Conservation (phyloP, 2,888 invertebrate species). For the Rhagonycha fulva region DNA sequence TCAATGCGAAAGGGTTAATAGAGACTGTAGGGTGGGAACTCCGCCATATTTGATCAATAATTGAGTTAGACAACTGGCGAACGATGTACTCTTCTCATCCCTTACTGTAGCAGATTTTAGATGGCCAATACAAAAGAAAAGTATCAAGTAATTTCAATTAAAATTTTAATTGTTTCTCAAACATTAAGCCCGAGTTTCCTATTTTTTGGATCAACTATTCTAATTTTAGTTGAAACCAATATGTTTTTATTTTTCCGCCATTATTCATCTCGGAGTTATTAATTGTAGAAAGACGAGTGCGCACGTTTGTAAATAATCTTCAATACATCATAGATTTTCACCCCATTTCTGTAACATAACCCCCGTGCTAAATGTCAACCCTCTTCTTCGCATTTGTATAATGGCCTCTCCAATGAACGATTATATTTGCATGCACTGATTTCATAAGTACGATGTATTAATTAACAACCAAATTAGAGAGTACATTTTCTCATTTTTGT, state of each 20-base stretch:
- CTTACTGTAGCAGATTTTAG: conserved; percentile 36
- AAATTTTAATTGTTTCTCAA: conserved; percentile 14
- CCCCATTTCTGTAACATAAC: conserved; percentile 22
- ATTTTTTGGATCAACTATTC: neutral
- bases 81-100: conserved; percentile 52
- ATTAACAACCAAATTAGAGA: neutral
- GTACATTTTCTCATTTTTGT: neutral
- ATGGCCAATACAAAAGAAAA: conserved; percentile 25
- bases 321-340: conserved; percentile 23
- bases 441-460: conserved; percentile 21
- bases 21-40: conserved; percentile 54
- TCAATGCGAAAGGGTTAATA: conserved; percentile 56
- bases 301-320: conserved; percentile 14
- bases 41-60: conserved; percentile 59
- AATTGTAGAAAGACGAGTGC: conserved; percentile 8
- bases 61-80: conserved; percentile 57
- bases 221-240: neutral
- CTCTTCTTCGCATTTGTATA: conserved; percentile 41
- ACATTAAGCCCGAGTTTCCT: conserved; percentile 10
- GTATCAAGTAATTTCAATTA: conserved; percentile 6
- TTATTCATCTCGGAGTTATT: conserved; percentile 3
- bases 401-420: conserved; percentile 45
- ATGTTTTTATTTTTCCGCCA: neutral
- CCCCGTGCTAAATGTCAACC: conserved; percentile 47
- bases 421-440: conserved; percentile 41